Evolutionary conservation across 2,888 invertebrate species (phyloP).

Genomic region (Sepioteuthis lessoniana): DNA sequence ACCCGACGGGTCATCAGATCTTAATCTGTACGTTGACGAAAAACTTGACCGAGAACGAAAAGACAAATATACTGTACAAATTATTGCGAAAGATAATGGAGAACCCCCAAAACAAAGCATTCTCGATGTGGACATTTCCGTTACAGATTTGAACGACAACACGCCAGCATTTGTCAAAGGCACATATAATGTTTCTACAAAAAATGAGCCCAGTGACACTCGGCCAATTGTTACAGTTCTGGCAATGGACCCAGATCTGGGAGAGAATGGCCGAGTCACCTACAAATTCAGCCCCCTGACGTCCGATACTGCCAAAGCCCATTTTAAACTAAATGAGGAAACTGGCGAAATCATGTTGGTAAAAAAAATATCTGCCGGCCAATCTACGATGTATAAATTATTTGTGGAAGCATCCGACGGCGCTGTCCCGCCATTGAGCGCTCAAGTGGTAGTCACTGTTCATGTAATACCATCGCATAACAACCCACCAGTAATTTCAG

Average conservation of each 20-base stretch:
- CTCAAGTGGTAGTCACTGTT: slow-evolving; percentile 63
- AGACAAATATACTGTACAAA: slow-evolving; percentile 60
- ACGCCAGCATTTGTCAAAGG: slow-evolving; percentile 61
- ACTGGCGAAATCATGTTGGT: slow-evolving; percentile 65
- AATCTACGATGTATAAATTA: slow-evolving; percentile 60
- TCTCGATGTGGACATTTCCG: slow-evolving; percentile 60
- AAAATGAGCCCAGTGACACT: slow-evolving; percentile 62
- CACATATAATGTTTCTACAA: slow-evolving; percentile 62
- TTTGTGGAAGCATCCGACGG: slow-evolving; percentile 65
- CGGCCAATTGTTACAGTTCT: slow-evolving; percentile 77
- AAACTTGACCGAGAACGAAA: slow-evolving; percentile 62
- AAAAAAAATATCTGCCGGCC: slow-evolving; percentile 60
- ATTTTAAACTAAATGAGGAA: slow-evolving; percentile 61
- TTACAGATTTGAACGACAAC: slow-evolving; percentile 68
- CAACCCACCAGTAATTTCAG: slow-evolving; percentile 85
- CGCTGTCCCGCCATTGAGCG: slow-evolving; percentile 61
- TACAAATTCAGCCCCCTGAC: slow-evolving; percentile 73
- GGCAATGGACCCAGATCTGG: slow-evolving; percentile 89
- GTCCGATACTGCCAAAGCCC: slow-evolving; percentile 56
- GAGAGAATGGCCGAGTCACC: slow-evolving; percentile 81
- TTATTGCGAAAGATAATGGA: slow-evolving; percentile 66
- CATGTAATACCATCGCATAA: slow-evolving; percentile 89
- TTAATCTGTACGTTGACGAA: slow-evolving; percentile 61
- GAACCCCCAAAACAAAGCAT: slow-evolving; percentile 57
- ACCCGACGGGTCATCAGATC: slow-evolving; percentile 62